Percentiles rank a stretch among this genome's conserved stretches.
Evolutionary conservation across 2,797 vertebrate species (phyloP).

Genomic region (Sphenopsis melanotis): DNA sequence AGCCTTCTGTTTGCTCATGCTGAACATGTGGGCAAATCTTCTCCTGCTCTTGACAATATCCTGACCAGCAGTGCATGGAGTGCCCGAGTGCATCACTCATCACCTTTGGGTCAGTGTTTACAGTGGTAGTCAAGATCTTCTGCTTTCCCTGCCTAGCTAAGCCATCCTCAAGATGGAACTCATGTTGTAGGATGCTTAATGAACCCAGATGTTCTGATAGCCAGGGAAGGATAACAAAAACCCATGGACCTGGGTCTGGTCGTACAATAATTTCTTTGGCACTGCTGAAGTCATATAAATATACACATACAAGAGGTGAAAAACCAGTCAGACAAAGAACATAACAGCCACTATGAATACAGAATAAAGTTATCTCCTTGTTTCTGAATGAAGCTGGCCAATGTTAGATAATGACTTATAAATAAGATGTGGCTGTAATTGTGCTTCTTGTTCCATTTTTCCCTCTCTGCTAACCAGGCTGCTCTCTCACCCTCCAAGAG

Average conservation of each 20-base stretch:
- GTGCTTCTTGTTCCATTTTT: conserved; percentile 38
- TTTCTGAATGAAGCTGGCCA: neutral
- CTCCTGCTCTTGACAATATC: neutral
- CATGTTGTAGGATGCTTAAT: neutral
- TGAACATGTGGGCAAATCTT: fast-evolving
- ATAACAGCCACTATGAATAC: neutral
- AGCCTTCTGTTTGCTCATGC: neutral
- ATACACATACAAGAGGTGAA: neutral
- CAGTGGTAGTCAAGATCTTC: neutral
- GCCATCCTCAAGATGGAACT: neutral
- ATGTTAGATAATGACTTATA: neutral
- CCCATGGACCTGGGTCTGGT: fast-evolving
- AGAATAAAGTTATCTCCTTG: neutral
- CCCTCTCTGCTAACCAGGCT: conserved; percentile 8
- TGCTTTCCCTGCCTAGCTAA: neutral
- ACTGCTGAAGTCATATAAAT: neutral
- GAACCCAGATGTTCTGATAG: neutral
- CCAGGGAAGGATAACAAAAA: neutral
- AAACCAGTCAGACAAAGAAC: neutral
- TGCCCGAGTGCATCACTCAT: neutral
- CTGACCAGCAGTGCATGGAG: neutral
- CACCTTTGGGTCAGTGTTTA: neutral
- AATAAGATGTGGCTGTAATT: conserved; percentile 7
- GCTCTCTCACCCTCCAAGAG: neutral
- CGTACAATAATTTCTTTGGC: neutral